Conservation (phyloP, 2,888 invertebrate species). For the Xylota segnis region DNA sequence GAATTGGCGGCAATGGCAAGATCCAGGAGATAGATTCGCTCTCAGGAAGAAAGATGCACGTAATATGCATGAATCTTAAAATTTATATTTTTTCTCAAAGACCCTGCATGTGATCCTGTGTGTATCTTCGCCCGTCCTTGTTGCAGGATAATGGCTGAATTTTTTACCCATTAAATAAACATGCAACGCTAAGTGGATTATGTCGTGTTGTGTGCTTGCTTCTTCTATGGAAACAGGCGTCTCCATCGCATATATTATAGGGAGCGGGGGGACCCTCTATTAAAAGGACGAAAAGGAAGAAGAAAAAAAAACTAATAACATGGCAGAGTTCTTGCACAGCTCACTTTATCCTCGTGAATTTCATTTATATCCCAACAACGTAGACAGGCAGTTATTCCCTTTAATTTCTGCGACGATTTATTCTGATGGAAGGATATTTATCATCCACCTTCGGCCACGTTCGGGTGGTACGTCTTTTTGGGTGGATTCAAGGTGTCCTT, state of each 20-base stretch:
- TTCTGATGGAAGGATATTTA: slow-evolving; percentile 60
- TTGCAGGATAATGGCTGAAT: slow-evolving; percentile 54
- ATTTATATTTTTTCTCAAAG: slow-evolving; percentile 21
- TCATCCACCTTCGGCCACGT: slow-evolving; percentile 33
- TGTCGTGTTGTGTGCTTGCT: slow-evolving; percentile 48
- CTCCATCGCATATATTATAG: slow-evolving; percentile 14
- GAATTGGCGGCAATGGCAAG: slow-evolving; percentile 30
- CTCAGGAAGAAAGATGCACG: slow-evolving; percentile 35
- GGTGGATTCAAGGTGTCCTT: slow-evolving; percentile 21
- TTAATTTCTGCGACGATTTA: slow-evolving; percentile 67
- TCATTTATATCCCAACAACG: slow-evolving; percentile 39
- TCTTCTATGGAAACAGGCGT: slow-evolving; percentile 15
- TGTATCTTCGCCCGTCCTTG: slow-evolving; percentile 13
- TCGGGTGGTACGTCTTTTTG: neutral
- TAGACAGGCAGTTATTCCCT: slow-evolving; percentile 29
- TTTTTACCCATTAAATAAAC: slow-evolving; percentile 70
- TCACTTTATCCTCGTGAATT: slow-evolving; percentile 25
- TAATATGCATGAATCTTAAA: slow-evolving; percentile 58
- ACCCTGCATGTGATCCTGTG: slow-evolving; percentile 11
- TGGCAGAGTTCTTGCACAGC: neutral
- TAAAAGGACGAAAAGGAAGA: neutral
- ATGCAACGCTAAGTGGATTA: slow-evolving; percentile 71
- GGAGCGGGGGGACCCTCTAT: neutral
- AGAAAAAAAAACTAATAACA: slow-evolving; percentile 17
- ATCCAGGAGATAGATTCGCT: slow-evolving; percentile 31